A percentile compares a stretch with the other conserved stretches of the same genome.
Conservation (phyloP, 2,797 vertebrate genomes). For the Lacerta bilineata region DNA sequence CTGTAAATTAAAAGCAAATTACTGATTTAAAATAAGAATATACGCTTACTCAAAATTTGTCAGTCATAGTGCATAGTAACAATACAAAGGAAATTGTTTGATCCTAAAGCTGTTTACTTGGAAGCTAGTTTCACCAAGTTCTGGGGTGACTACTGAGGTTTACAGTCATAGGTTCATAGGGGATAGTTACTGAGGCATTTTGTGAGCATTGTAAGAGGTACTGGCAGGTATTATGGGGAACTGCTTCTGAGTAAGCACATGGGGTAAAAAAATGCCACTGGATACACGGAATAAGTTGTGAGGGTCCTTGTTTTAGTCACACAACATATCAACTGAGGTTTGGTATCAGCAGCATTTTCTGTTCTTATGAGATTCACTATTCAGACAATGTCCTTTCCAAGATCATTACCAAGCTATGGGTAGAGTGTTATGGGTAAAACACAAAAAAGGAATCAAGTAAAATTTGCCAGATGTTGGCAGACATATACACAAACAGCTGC, state of each 20-base stretch:
- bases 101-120: not conserved
- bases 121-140: not conserved
- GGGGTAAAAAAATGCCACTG: not conserved
- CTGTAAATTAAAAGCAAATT: constrained; percentile 74
- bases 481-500: not conserved
- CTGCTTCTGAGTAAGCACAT: not conserved
- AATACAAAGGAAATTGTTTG: not conserved
- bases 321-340: no score
- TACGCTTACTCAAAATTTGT: not conserved
- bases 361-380: not conserved
- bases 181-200: no score
- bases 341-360: not conserved
- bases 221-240: no score
- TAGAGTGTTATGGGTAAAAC: not conserved
- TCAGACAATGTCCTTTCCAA: not conserved
- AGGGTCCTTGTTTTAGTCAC: not conserved
- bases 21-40: not conserved
- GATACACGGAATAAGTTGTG: not conserved
- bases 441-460: not conserved
- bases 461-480: not conserved
- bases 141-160: not conserved
- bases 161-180: not conserved
- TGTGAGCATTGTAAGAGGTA: no score
- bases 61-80: accelerated
- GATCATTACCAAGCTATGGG: not conserved